Evolutionary conservation across 2,888 invertebrate species (phyloP), one percentile per base, ranked within the genome.

Genomic region (Orthosia incerta): DNA sequence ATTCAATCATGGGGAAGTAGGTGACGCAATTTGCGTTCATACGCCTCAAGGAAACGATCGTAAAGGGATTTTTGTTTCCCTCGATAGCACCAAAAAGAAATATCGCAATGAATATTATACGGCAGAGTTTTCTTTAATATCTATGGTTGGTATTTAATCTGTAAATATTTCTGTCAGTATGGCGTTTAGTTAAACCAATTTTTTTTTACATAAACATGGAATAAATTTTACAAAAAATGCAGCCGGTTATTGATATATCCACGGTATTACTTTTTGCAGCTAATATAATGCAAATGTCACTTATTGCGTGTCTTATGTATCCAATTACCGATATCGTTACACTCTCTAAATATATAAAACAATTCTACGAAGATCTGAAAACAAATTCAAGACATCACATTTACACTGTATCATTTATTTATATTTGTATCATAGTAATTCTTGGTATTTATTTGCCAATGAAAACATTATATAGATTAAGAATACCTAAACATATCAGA

Each of bases 1-100:
- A 92, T 93, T 93, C 93, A 91, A 93, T 93, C 91, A 92, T 82
- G 86, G 82, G 82, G 87, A 89, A 88, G 85, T 83, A 78, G 87
- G 76, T 87, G 86, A 86, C 87, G 87, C 82, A 85, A 84, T 86
- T 86, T 88, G 84, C 82, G 75, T 86, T 84, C 80, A 82, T 67
- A 80, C 69, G 70, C 67, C 74, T 77, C 80, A 80, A 80, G 73
- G 79, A 79, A 80, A 81, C 53, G 71, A 72, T 80, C 77, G 76
- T 88, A 86, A 87, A 85, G 81, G 78, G 85, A 88, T 88, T 87
- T 87, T 85, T 83, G 78, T 80, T 78, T 77, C 74, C 79, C 79
- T 73, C 60, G 67, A 77, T 80, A 71, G 26, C 76, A 82, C 73
- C 82, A 86, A 85, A 86, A 77, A 85, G 83, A 74, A 72, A 65